Evolutionary conservation across 2,113 vertebrate genomes (phyloP).

Genomic region (Dasyornis broadbenti): DNA sequence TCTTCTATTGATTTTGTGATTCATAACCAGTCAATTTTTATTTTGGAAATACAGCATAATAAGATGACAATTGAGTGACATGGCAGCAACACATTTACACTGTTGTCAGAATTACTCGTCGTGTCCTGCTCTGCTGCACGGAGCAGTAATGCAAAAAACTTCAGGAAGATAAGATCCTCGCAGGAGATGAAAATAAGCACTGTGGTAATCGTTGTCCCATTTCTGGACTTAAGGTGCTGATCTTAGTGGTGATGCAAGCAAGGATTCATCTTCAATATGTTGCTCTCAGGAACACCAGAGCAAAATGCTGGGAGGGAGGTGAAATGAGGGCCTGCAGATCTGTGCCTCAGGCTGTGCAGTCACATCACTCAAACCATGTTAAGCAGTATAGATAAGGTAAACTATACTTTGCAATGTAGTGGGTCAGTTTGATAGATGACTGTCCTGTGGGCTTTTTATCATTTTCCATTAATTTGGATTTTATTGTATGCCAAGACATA

Average conservation of each 20-base stretch:
- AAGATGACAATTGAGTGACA: constrained; percentile 51
- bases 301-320: background rate
- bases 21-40: background rate
- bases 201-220: constrained; percentile 49
- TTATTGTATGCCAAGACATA: background rate
- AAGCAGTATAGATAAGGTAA: background rate
- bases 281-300: background rate
- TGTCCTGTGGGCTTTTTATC: background rate
- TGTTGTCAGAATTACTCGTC: constrained; percentile 14
- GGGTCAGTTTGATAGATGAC: background rate
- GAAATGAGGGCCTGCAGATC: background rate
- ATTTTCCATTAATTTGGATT: constrained; percentile 30
- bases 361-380: background rate
- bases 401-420: background rate
- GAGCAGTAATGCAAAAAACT: constrained; percentile 38
- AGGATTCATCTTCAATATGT: background rate
- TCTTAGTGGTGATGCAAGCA: background rate
- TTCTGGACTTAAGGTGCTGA: constrained; percentile 51
- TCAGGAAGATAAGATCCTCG: constrained; percentile 50
- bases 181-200: constrained; percentile 61
- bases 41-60: constrained; percentile 57
- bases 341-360: background rate
- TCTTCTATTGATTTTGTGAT: constrained; percentile 3
- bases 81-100: constrained; percentile 26
- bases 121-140: background rate